Base-by-base conservation (phyloP, 2,113 vertebrate genomes). In the Sitta europaea region DNA sequence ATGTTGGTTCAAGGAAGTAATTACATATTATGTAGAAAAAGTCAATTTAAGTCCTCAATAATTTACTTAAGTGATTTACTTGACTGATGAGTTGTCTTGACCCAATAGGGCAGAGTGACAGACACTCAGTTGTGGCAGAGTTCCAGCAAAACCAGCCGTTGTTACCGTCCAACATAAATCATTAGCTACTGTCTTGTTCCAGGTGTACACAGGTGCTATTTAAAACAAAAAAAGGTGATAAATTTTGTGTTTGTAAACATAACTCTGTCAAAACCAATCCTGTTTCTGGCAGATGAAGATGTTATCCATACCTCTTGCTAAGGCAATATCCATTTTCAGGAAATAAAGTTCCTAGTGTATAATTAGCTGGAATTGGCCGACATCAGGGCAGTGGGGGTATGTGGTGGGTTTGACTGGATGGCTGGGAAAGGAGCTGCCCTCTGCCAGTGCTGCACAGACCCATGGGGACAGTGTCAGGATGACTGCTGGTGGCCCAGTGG, bases 211-310 rank as follows among this genome's bases (percentile, higher is more conserved):
- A 98, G 97, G 97, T 98, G 97, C 85, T 86, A 88, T 92, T 93
- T 63, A 53, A 66, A 78, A 50, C 88, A 85, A 78, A 77, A 86
- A 95, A 79, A 80, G 77, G 88, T 88, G 80, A 97, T 97, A 95
- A 97, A 97, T 96, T 93, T 91, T 93, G 79, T 94, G 96, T 98
- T 98, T 97, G 97, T 97, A 98, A 98, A 98, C 97, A 98, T 96
- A 95, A 94, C 97, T 97, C 97, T 94, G 96, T 97, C 93, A 95
- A 97, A 96, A 86, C 86, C 88, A 94, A 97, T 97, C 97, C 97
- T 96, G 97, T 97, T 97, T 96, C 97, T 98, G 97, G 98, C 97
- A 97, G 95, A 98, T 98, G 97, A 96, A 95, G 94, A 98, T 97
- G 97, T 98, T 98, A 98, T 97, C 94, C 96, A 19, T 94, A n/a